phyloP scores from a whole-genome alignment of 2,113 vertebrate species.

The Erythrocercus mccallii region DNA sequence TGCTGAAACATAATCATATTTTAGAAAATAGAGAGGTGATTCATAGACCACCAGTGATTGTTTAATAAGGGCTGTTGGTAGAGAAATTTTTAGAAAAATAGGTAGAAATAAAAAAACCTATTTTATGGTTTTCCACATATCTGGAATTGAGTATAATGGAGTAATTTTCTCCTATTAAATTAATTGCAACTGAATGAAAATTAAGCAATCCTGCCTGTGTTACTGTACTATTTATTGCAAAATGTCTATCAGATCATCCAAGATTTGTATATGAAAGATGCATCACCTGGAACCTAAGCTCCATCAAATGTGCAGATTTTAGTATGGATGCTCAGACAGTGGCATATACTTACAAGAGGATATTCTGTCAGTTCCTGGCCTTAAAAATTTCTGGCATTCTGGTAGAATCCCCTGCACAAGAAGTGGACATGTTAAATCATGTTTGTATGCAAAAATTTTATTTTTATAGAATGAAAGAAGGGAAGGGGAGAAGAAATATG shows the following conservation, averaged over 20 bases:
- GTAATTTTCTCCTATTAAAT: not conserved
- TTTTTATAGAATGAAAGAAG: not conserved
- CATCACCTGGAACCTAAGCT: not conserved
- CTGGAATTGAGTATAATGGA: not conserved
- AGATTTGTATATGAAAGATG: not conserved
- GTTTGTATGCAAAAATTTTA: not conserved
- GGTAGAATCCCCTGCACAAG: not conserved
- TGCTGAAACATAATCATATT: not conserved
- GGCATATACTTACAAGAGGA: not conserved
- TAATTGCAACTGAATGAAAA: not conserved
- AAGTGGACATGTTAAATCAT: not conserved
- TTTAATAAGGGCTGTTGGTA: not conserved
- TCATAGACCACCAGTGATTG: not conserved
- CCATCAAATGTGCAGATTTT: not conserved
- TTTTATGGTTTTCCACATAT: not conserved
- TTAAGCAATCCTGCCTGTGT: not conserved
- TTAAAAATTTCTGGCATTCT: not conserved
- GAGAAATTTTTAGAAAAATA: not conserved
- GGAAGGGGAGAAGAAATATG: not conserved
- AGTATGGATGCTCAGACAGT: not conserved
- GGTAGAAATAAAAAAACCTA: not conserved
- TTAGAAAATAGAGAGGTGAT: not conserved
- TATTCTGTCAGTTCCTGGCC: not conserved
- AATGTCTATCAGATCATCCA: not conserved
- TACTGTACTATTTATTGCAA: not conserved